These are phyloP conservation scores for Anguilla obscura DNA, from an alignment of 2,797 vertebrate genomes.

Conservation along the genomic window DNA sequence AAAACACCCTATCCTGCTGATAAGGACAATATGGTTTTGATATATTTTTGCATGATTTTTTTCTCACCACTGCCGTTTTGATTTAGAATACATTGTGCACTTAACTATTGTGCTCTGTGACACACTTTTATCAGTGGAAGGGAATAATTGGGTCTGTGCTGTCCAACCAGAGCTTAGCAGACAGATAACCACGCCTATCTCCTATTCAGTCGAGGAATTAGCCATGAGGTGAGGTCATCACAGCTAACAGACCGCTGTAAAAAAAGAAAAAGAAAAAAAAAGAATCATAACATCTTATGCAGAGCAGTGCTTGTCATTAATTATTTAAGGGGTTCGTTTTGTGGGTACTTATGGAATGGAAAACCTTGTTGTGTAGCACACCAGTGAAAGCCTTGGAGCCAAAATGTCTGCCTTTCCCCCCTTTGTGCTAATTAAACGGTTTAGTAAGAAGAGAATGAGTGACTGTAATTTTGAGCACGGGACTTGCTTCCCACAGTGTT, in stretches of 20 bases:
- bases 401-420: neutral
- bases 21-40: neutral
- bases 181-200: neutral
- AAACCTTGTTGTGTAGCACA: constrained; percentile 6
- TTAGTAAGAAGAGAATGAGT: neutral
- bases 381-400: neutral
- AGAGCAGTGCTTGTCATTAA: constrained; percentile 45
- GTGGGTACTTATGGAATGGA: constrained; percentile 15
- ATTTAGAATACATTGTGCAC: neutral
- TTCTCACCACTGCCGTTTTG: neutral
- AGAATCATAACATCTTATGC: constrained; percentile 39
- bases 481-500: neutral
- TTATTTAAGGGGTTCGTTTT: constrained; percentile 47
- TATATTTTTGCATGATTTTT: neutral
- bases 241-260: constrained; percentile 5
- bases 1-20: neutral
- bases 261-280: neutral
- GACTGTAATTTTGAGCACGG: neutral
- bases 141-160: neutral
- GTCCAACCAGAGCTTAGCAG: constrained; percentile 6
- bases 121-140: neutral
- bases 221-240: constrained; percentile 13
- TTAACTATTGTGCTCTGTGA: neutral
- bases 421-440: constrained; percentile 6
- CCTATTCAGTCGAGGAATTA: neutral